A percentile compares a stretch with the other conserved stretches of the same genome.
Conservation (phyloP, 2,888 invertebrate species). For the Gymnocheta viridis region DNA sequence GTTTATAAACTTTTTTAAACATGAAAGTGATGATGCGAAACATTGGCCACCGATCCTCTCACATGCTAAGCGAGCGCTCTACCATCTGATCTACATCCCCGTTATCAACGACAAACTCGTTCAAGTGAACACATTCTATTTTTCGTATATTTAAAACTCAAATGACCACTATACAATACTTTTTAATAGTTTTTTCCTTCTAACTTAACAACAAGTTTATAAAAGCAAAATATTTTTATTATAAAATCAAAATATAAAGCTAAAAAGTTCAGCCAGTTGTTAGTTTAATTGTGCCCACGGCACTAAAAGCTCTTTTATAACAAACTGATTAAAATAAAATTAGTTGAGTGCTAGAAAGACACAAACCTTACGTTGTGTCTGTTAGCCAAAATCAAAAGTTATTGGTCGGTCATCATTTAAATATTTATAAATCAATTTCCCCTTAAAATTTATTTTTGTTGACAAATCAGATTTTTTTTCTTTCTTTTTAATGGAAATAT, state of each 20-base stretch:
- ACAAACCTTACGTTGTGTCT: not conserved
- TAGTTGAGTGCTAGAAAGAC: not conserved
- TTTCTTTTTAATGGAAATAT: not conserved
- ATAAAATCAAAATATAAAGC: not conserved
- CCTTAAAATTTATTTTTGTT: not conserved
- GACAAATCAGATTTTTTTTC: not conserved
- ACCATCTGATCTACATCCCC: constrained; percentile 77
- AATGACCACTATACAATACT: too few species aligned
- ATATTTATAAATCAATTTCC: not conserved
- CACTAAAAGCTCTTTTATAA: constrained; percentile 12
- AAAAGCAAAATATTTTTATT: constrained; percentile 3
- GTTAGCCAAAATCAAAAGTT: constrained; percentile 4
- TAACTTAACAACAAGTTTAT: too few species aligned
- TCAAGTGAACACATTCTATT: too few species aligned
- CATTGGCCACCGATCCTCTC: too few species aligned
- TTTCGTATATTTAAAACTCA: too few species aligned
- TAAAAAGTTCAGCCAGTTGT: constrained; percentile 13
- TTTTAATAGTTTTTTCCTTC: constrained; percentile 12
- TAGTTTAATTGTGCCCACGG: not conserved
- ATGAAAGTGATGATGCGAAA: too few species aligned
- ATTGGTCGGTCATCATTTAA: constrained; percentile 21
- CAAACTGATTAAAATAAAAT: constrained; percentile 17
- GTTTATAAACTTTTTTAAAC: too few species aligned
- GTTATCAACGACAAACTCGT: too few species aligned
- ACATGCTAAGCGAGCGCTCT: constrained; percentile 82